phyloP scores from a whole-genome alignment of 2,888 invertebrate species.

The Melanophora roralis region DNA sequence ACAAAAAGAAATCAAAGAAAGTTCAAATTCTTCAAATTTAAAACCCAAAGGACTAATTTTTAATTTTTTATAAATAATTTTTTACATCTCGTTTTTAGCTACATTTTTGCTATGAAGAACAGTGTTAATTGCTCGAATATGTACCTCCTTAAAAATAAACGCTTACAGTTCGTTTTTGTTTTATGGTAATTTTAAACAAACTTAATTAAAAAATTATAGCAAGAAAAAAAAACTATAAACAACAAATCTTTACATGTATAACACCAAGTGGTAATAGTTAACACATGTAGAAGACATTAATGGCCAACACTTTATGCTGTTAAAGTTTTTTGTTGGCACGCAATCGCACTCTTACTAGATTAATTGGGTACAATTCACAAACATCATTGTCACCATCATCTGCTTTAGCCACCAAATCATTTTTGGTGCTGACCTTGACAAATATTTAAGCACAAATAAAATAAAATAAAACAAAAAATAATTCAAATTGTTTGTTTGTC shows the following conservation, averaged over 20 bases:
- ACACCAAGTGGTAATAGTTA: constrained; percentile 40
- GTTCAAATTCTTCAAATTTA: no score
- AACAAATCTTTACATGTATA: neutral
- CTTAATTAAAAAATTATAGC: neutral
- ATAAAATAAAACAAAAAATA: constrained; percentile 16
- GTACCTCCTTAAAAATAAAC: no score
- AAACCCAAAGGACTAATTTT: no score
- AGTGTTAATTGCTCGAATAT: no score
- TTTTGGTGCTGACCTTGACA: constrained; percentile 43
- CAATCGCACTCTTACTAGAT: constrained; percentile 17
- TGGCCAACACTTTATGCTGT: constrained; percentile 38
- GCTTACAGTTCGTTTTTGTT: no score
- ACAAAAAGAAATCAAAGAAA: no score
- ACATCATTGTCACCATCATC: constrained; percentile 1
- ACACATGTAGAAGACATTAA: constrained; percentile 55
- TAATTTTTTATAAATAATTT: no score
- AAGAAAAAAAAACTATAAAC: neutral
- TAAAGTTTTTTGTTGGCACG: constrained; percentile 47
- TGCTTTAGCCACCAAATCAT: neutral
- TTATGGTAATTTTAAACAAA: no score
- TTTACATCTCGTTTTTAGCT: no score
- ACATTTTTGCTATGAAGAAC: no score
- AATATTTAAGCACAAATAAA: constrained; percentile 22
- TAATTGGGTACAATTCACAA: constrained; percentile 4
- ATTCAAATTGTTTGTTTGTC: constrained; percentile 51